These are phyloP conservation scores for Oncorhynchus tshawytscha DNA, from an alignment of 2,113 vertebrate genomes.

Conservation along the genomic window DNA sequence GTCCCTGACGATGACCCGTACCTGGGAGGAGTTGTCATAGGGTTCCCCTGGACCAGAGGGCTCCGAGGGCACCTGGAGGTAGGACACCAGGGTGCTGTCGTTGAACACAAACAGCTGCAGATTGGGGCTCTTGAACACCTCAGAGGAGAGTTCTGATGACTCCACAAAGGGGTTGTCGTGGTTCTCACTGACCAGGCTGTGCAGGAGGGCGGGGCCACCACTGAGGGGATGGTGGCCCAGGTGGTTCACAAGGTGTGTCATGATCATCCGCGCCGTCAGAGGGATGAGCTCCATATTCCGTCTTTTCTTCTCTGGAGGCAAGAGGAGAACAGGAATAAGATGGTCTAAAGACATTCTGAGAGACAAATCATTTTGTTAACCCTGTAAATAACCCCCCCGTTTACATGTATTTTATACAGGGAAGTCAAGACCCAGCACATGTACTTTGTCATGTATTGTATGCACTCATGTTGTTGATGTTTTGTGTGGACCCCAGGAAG, in stretches of 20 bases:
- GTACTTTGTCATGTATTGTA: too few species aligned
- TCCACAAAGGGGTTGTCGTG: conserved; percentile 90
- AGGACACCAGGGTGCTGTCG: conserved; percentile 94
- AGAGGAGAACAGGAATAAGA: background rate
- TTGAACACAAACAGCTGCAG: conserved; percentile 96
- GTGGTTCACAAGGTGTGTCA: conserved; percentile 97
- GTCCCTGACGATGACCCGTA: conserved; percentile 92
- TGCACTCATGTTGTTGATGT: too few species aligned
- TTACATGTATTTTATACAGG: too few species aligned
- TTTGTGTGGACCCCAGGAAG: too few species aligned
- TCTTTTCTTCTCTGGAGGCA: conserved; percentile 82
- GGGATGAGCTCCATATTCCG: conserved; percentile 93
- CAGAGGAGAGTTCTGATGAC: conserved; percentile 87
- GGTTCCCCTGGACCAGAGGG: conserved; percentile 39
- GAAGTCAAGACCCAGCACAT: too few species aligned
- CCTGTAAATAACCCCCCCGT: too few species aligned
- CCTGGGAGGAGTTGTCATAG: conserved; percentile 75
- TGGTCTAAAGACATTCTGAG: too few species aligned
- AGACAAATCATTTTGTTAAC: too few species aligned
- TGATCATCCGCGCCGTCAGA: conserved; percentile 90
- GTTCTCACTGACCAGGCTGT: conserved; percentile 93
- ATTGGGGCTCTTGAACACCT: conserved; percentile 95
- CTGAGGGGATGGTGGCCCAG: conserved; percentile 90
- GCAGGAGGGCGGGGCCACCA: conserved; percentile 89
- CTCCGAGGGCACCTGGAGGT: conserved; percentile 86